Conservation (phyloP, 2,797 vertebrate genomes). For the Rhinella marina region DNA sequence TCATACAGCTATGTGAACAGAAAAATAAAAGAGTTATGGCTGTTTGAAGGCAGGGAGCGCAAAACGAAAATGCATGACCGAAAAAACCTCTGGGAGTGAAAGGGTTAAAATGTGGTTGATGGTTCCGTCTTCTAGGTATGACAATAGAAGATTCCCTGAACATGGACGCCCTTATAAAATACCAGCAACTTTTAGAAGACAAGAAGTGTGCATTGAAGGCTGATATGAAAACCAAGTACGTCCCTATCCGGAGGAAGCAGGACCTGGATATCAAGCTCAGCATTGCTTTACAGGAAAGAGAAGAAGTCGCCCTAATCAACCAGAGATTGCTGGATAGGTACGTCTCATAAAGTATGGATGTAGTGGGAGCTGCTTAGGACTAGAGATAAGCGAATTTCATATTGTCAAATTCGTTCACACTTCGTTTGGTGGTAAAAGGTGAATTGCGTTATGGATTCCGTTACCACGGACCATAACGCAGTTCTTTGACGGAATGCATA, state of each 20-base stretch:
- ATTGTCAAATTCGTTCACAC: too few relatives aligned
- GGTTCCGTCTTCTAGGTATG: constrained; percentile 71
- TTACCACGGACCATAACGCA: too few relatives aligned
- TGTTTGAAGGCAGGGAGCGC: too few relatives aligned
- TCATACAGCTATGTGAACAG: too few relatives aligned
- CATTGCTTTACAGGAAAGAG: constrained; percentile 65
- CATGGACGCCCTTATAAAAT: constrained; percentile 69
- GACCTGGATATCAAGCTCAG: constrained; percentile 72
- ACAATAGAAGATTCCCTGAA: constrained; percentile 71
- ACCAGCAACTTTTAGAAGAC: constrained; percentile 70
- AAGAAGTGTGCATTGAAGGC: constrained; percentile 68
- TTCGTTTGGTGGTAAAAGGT: too few relatives aligned
- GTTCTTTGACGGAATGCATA: too few relatives aligned
- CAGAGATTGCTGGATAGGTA: constrained; percentile 73
- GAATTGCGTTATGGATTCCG: too few relatives aligned
- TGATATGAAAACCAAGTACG: constrained; percentile 68
- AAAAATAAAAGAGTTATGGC: too few relatives aligned
- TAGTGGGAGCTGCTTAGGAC: not conserved
- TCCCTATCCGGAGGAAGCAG: constrained; percentile 70
- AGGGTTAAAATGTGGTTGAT: not conserved
- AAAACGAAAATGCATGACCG: too few relatives aligned
- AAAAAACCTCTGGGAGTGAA: too few relatives aligned
- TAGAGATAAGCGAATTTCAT: too few relatives aligned
- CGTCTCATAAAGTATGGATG: not conserved
- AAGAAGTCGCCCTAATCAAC: constrained; percentile 70